Evolutionary conservation across 2,888 invertebrate species (phyloP), one percentile per base, ranked within the genome.

Genomic region (Argyresthia albistria): DNA sequence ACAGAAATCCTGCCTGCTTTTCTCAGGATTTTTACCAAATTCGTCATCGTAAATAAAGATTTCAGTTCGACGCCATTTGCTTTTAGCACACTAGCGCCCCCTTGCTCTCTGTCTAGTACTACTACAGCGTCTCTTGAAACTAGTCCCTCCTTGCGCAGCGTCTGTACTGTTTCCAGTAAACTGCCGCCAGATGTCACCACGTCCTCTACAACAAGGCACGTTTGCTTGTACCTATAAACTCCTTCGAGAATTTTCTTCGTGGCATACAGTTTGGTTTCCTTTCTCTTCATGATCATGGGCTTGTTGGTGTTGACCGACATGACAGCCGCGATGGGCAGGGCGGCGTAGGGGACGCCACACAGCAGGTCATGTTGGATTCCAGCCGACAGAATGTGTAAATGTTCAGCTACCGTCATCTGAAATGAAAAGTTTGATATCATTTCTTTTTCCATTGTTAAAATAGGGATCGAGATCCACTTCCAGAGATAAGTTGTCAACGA

Each of bases 341-440:
- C 99, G 8, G 98, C 98, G 70, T 99, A 99, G 0, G 99, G 99
- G 0, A 98, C 98, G 11, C 98, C 98, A 75, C 98, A 98, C n/a
- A 98, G 83, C 53, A 94, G 89, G 59, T 94, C 91, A 60, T 90
- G 88, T 45, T 67, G 56, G 57, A 80, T 73, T 57, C 69, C 70
- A 0, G 63, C 61, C 1, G 83, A 73, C 35, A 84, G 56, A 8
- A 63, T 63, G 54, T 78, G 69, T 25, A 86, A 62, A 52, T 79
- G 76, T 53, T 67, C 59, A 1, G 79, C 69, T 50, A 84, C 73
- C 36, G 81, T 73, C 62, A 70, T 65, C 84, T 84, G 76, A 63
- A 70, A 52, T 16, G 12, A 25, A 36, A 45, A 12, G 15, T 39
- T 39, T 11, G 3, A 39, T 25, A 4, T 4, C 25, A 25, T 4